These are phyloP conservation scores for Cabera pusaria DNA, from an alignment of 2,888 invertebrate genomes.

Conservation along the genomic window DNA sequence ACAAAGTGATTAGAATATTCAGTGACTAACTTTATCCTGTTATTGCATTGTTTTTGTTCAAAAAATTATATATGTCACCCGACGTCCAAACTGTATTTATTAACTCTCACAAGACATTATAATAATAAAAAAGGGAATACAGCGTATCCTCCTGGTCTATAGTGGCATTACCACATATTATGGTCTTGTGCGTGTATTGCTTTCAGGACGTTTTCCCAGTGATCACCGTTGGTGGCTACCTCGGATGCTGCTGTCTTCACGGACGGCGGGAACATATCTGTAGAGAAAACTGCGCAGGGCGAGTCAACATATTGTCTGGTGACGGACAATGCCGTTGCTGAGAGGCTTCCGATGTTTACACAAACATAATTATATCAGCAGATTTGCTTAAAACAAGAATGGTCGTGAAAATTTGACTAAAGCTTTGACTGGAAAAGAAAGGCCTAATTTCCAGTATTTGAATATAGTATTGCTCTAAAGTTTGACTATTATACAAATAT, in stretches of 20 bases:
- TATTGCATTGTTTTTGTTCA: too few relatives aligned
- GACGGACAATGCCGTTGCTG: slow-evolving; percentile 2
- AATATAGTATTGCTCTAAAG: too few relatives aligned
- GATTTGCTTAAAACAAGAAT: too few relatives aligned
- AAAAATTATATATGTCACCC: too few relatives aligned
- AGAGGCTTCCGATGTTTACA: slow-evolving; percentile 23
- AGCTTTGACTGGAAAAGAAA: too few relatives aligned
- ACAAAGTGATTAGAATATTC: too few relatives aligned
- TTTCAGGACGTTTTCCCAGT: slow-evolving; percentile 86
- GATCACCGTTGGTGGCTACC: slow-evolving; percentile 86
- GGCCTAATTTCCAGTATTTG: too few relatives aligned
- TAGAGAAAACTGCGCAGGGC: slow-evolving; percentile 82
- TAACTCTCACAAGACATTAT: slow-evolving; percentile 34
- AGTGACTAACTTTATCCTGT: too few relatives aligned
- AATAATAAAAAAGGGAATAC: slow-evolving; percentile 65
- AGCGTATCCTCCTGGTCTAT: slow-evolving; percentile 65
- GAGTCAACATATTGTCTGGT: slow-evolving; percentile 70
- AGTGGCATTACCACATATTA: slow-evolving; percentile 82
- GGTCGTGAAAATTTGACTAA: too few relatives aligned
- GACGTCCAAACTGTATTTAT: too few relatives aligned
- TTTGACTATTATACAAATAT: too few relatives aligned
- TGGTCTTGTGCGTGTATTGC: slow-evolving; percentile 79
- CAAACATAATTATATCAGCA: too few relatives aligned
- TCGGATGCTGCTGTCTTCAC: slow-evolving; percentile 82
- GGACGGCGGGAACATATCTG: slow-evolving; percentile 74